Percentiles rank a stretch among this genome's conserved stretches.
Conservation (phyloP, 2,113 vertebrate genomes). For the Oreochromis spilurus region DNA sequence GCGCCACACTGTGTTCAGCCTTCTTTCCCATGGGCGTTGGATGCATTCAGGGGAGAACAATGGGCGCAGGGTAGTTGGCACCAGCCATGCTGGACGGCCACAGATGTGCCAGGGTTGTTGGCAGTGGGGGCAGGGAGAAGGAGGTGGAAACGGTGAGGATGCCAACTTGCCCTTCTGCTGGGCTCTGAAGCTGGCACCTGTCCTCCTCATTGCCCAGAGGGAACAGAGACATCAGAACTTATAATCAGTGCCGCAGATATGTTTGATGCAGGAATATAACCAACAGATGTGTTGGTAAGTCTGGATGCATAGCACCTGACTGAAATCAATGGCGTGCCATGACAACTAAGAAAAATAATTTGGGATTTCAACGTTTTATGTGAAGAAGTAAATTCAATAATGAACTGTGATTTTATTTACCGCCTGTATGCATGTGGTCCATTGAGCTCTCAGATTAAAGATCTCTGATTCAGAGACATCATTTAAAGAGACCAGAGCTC, state of each 20-base stretch:
- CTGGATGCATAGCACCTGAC: background rate
- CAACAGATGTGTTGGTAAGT: background rate
- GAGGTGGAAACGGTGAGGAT: constrained; percentile 22
- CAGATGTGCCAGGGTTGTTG: constrained; percentile 59
- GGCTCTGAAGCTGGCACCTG: constrained; percentile 42
- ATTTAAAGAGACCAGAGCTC: constrained; percentile 28
- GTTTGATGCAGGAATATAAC: background rate
- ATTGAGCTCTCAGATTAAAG: constrained; percentile 24
- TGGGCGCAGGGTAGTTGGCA: constrained; percentile 34
- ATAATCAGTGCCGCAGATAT: background rate
- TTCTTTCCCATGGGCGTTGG: constrained; percentile 41
- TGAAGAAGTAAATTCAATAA: constrained; percentile 11
- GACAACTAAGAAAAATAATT: background rate
- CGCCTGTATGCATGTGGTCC: background rate
- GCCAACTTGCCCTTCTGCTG: constrained; percentile 45
- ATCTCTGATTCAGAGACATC: constrained; percentile 32
- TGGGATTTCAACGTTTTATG: background rate
- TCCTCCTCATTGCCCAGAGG: constrained; percentile 19
- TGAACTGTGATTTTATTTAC: constrained; percentile 19
- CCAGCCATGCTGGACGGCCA: constrained; percentile 22
- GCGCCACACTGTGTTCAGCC: constrained; percentile 33
- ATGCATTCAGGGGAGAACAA: constrained; percentile 60
- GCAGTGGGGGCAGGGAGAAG: constrained; percentile 16
- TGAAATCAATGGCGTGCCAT: constrained; percentile 1
- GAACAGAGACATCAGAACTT: background rate